Percentiles rank a stretch among this genome's conserved stretches.
Evolutionary conservation across 2,888 invertebrate genomes (phyloP).

Genomic region (Branchipolynoe longqiensis): DNA sequence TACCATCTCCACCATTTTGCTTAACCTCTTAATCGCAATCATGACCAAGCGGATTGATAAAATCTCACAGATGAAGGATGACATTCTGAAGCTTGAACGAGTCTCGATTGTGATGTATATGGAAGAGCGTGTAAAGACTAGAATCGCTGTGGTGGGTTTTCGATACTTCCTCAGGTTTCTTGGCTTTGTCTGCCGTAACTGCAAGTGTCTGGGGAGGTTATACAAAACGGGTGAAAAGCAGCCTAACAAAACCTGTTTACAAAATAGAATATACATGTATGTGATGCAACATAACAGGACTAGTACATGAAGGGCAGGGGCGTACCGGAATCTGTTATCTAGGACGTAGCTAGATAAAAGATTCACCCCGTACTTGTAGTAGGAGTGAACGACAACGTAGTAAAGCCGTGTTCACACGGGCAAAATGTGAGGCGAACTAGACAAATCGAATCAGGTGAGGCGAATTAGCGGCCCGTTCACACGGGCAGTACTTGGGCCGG

Average conservation of each 20-base stretch:
- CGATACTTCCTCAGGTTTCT: neutral
- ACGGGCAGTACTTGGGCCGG: no score
- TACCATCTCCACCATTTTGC: neutral
- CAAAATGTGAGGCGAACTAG: no score
- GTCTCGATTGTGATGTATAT: conserved; percentile 46
- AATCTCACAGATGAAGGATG: conserved; percentile 30
- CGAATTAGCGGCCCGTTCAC: no score
- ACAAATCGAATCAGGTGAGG: no score
- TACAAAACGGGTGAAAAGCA: neutral
- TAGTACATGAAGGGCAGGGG: no score
- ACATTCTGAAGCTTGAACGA: conserved; percentile 40
- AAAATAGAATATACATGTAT: neutral
- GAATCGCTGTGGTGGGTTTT: neutral
- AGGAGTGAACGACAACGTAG: no score
- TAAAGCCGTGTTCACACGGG: no score
- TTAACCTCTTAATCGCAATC: conserved; percentile 45
- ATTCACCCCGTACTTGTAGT: no score
- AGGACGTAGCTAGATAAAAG: no score
- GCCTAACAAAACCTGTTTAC: neutral
- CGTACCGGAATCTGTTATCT: no score
- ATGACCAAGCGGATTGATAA: conserved; percentile 45
- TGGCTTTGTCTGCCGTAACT: neutral
- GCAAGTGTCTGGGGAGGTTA: neutral
- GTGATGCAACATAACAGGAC: no score
- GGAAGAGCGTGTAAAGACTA: conserved; percentile 39